These are phyloP conservation scores for Diarsia mendica DNA, from an alignment of 2,888 invertebrate species.

Conservation along the genomic window DNA sequence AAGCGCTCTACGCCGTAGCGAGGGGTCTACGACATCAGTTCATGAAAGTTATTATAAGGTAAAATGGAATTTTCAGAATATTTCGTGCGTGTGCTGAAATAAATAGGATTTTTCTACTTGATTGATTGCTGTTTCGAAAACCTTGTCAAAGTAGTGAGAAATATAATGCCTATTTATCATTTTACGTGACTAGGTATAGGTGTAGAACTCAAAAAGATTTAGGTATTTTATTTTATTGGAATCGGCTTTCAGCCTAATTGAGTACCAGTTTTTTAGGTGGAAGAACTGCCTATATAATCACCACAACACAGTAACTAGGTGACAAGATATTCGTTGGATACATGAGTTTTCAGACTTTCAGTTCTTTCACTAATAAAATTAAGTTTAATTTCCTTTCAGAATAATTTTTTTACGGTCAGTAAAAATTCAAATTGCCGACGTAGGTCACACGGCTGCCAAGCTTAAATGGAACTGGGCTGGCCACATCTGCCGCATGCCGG, in stretches of 20 bases:
- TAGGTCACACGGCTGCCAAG: too few species aligned
- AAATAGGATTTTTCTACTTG: conserved; percentile 13
- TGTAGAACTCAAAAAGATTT: neutral
- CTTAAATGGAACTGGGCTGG: too few species aligned
- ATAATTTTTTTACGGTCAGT: too few species aligned
- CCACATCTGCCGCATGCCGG: too few species aligned
- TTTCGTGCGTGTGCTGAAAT: conserved; percentile 22
- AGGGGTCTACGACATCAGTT: conserved; percentile 23
- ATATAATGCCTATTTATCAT: conserved; percentile 5
- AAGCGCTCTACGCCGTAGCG: conserved; percentile 25
- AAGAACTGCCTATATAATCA: neutral
- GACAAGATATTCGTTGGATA: neutral
- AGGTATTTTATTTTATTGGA: neutral
- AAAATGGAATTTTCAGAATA: conserved; percentile 19
- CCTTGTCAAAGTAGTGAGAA: neutral
- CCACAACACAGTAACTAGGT: neutral
- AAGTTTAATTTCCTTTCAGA: too few species aligned
- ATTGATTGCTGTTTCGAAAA: conserved; percentile 8
- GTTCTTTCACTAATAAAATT: neutral
- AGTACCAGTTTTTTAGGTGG: neutral
- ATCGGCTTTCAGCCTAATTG: neutral
- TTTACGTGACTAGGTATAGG: neutral
- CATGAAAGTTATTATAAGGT: conserved; percentile 12
- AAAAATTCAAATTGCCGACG: too few species aligned
- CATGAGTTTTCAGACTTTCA: neutral